Base-by-base conservation (phyloP, 2,888 invertebrate species). In the Eupithecia subumbrata region DNA sequence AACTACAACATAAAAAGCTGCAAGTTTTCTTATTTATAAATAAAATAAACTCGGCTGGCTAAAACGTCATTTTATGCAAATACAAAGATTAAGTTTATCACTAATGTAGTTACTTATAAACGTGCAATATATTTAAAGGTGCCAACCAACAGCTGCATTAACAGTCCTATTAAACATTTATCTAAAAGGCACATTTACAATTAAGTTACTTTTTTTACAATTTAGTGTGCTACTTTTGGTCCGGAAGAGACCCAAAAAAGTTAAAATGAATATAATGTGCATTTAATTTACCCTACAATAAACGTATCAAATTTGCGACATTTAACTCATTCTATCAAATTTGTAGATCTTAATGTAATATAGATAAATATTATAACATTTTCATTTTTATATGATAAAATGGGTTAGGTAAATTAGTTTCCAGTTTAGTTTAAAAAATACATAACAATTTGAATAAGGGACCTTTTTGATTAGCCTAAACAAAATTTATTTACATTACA, bases 141-240 rank as follows among this genome's bases (percentile, higher is more conserved):
- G 56, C n/a, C 22, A 22, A 25, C 25, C 22, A 60, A 60, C 60
- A 60, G 60, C 25, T 25, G 60, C 60, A 60, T 22, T 25, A 25
- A 60, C 12, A 60, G 12, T 25, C 60, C 56, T 60, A 60, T 60
- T 14, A 25, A 60, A 60, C 14, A 25, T 60, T 56, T 56, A 56
- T 56, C 25, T 60, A 60, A 60, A 60, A 60, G 60, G 60, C 60
- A 60, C 60, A 60, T 56, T 56, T 56, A 56, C 52, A n/a, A 48
- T 48, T n/a, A 7, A 48, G 48, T 56, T 11, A 56, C 52, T 4
- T 56, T 56, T 52, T 56, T 56, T 60, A 60, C 60, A 60, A 60
- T 60, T 60, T 22, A 25, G 60, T 60, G 2, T n/a, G 56, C 56
- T 60, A 60, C 1, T 25, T 60, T 60, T 25, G 22, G 22, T 25